phyloP scores from a whole-genome alignment of 2,113 vertebrate genomes.

The Synodontis membranacea region DNA sequence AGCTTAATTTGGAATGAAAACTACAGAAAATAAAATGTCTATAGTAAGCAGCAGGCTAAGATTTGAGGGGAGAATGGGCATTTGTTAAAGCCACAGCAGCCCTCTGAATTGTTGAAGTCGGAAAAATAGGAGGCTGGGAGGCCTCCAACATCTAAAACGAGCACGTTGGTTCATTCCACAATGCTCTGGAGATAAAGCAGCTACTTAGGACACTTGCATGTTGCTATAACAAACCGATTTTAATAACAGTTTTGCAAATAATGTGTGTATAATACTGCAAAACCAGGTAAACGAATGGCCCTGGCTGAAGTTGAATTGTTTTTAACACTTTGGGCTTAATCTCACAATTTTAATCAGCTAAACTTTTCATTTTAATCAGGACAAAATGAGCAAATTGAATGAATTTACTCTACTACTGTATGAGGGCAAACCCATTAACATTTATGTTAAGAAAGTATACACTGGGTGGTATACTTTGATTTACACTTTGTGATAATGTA shows the following conservation, averaged over 20 bases:
- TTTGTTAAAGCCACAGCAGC: conserved; percentile 1
- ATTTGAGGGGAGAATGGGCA: conserved; percentile 7
- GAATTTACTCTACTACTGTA: not conserved
- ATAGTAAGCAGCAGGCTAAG: conserved; percentile 28
- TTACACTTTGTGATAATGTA: conserved; percentile 32
- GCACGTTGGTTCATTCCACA: conserved; percentile 32
- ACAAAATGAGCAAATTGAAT: not conserved
- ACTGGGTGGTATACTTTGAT: conserved; percentile 20
- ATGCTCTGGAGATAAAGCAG: conserved; percentile 26
- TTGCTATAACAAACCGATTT: conserved; percentile 19
- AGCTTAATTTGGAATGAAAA: conserved; percentile 18
- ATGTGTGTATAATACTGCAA: conserved; percentile 33
- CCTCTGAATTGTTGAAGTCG: conserved; percentile 32
- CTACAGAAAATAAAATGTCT: conserved; percentile 7
- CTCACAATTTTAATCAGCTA: not conserved
- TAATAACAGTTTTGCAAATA: not conserved
- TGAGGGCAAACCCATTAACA: conserved; percentile 10
- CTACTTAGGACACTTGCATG: conserved; percentile 9
- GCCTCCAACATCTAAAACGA: conserved; percentile 54
- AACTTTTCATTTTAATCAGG: not conserved
- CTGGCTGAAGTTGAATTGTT: not conserved
- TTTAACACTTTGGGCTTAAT: conserved; percentile 16
- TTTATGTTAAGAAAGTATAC: conserved; percentile 25
- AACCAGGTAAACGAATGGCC: not conserved
- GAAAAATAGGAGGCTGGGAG: conserved; percentile 30